These are phyloP conservation scores for Acanthurus lineatus DNA, from an alignment of 2,797 vertebrate species.

Conservation along the genomic window DNA sequence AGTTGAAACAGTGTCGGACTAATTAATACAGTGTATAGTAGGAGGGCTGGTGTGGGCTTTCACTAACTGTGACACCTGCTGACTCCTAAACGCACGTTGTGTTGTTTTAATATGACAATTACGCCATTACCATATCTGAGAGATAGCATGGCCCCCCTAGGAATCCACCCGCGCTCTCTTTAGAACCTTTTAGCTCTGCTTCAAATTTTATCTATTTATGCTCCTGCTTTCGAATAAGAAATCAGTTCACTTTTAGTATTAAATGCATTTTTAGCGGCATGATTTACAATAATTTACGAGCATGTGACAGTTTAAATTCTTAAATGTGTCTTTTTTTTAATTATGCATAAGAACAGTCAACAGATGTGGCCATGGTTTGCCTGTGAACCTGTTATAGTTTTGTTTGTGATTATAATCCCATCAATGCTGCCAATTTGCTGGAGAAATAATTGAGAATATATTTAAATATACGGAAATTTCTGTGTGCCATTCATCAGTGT, in stretches of 20 bases:
- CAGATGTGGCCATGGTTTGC: slow-evolving; percentile 59
- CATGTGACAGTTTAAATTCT: slow-evolving; percentile 63
- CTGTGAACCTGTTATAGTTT: slow-evolving; percentile 55
- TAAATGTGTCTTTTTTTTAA: slow-evolving; percentile 29
- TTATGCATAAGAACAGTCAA: slow-evolving; percentile 54
- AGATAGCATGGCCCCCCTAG: slow-evolving; percentile 80
- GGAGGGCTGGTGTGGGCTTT: slow-evolving; percentile 82
- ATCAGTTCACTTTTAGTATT: slow-evolving; percentile 73
- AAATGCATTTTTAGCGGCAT: slow-evolving; percentile 66
- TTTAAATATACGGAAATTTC: slow-evolving; percentile 18
- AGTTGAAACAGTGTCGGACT: slow-evolving; percentile 80
- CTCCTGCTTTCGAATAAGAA: slow-evolving; percentile 74
- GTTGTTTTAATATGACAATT: slow-evolving; percentile 89
- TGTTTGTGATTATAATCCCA: slow-evolving; percentile 14
- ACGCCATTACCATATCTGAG: slow-evolving; percentile 87
- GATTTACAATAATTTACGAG: slow-evolving; percentile 64
- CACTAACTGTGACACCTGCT: slow-evolving; percentile 86
- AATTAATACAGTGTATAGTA: slow-evolving; percentile 85
- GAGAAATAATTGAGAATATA: slow-evolving; percentile 36
- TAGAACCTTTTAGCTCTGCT: slow-evolving; percentile 80
- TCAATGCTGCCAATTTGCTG: slow-evolving; percentile 20
- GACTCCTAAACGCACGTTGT: slow-evolving; percentile 86
- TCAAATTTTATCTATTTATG: slow-evolving; percentile 81
- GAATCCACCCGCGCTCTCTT: slow-evolving; percentile 83
- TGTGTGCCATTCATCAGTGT: not conserved